Conservation (phyloP, 2,113 vertebrate species). For the Equus przewalskii region DNA sequence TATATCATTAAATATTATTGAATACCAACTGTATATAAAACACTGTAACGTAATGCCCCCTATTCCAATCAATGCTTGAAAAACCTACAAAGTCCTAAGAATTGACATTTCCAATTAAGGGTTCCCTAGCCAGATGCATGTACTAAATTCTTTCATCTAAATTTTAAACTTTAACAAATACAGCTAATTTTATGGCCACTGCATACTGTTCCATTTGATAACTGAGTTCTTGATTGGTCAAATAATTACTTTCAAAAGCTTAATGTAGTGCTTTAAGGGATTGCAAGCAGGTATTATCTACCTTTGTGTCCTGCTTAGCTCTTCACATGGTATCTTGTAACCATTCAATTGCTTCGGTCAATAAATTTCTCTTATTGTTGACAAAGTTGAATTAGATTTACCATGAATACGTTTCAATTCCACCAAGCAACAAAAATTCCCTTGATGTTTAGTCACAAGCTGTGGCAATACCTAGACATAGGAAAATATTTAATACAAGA, state of each 20-base stretch:
- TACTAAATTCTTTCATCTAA: background rate
- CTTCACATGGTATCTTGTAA: background rate
- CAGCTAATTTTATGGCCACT: background rate
- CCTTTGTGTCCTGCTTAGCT: background rate
- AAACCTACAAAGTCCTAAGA: background rate
- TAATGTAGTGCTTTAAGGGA: background rate
- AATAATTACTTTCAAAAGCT: background rate
- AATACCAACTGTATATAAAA: background rate
- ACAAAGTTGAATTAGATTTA: background rate
- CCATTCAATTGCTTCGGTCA: background rate
- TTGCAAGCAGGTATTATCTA: background rate
- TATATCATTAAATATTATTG: background rate
- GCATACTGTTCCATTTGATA: background rate
- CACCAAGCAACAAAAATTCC: background rate
- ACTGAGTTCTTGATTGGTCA: background rate
- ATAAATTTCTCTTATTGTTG: background rate
- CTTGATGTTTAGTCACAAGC: background rate
- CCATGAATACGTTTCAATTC: background rate
- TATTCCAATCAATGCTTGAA: background rate
- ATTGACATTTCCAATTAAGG: background rate
- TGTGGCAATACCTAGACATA: background rate
- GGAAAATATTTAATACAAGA: background rate
- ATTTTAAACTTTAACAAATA: background rate
- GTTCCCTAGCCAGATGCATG: background rate
- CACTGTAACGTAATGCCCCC: background rate